Percentiles rank a stretch among this genome's conserved stretches.
Conservation (phyloP, 2,113 vertebrate genomes). For the Apteryx owenii region DNA sequence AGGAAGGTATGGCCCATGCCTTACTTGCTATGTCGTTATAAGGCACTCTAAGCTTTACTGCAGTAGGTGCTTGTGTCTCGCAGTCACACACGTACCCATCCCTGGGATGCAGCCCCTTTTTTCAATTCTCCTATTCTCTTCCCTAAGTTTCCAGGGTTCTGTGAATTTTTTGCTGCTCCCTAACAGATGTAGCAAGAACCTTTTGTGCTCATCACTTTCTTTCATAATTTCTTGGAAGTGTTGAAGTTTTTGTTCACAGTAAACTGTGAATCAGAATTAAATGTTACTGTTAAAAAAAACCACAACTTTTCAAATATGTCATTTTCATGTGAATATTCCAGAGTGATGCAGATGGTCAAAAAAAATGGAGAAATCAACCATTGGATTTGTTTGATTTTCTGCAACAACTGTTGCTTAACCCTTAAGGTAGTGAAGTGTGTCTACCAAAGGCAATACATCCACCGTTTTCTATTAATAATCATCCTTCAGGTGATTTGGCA, state of each 20-base stretch:
- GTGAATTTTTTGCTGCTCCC: background rate
- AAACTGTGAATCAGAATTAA: constrained; percentile 26
- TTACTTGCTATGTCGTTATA: background rate
- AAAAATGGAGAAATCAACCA: background rate
- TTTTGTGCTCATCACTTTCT: constrained; percentile 24
- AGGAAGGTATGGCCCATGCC: background rate
- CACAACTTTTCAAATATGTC: constrained; percentile 25
- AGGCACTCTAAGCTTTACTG: background rate
- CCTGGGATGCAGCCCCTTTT: background rate
- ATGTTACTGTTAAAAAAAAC: constrained; percentile 3
- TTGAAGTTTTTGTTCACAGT: constrained; percentile 52
- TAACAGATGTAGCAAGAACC: constrained; percentile 29
- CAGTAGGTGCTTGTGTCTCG: background rate
- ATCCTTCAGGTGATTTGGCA: background rate
- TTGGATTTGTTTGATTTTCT: background rate
- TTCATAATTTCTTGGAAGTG: constrained; percentile 23
- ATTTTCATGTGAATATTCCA: constrained; percentile 21
- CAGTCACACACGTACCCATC: background rate
- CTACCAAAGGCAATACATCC: background rate
- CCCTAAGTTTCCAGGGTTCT: background rate
- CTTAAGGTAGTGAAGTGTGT: background rate
- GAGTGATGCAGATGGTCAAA: constrained; percentile 32
- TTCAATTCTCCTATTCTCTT: background rate
- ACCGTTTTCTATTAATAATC: background rate
- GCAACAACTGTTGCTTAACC: background rate